Evolutionary conservation across 2,113 vertebrate species (phyloP), one percentile per base, ranked within the genome.

Genomic region (Seriola rivoliana): DNA sequence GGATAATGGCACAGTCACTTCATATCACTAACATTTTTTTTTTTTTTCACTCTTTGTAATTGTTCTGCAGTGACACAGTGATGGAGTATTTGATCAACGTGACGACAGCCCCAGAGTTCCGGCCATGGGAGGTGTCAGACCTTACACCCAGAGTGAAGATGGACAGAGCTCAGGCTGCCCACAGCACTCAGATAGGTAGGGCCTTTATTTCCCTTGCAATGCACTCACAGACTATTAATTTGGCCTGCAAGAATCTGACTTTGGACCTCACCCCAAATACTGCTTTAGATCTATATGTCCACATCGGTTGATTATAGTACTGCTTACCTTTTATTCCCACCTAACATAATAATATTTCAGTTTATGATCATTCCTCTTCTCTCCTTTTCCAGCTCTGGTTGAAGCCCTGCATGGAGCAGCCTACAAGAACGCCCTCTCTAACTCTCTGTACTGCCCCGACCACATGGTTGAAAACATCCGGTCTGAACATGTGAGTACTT

Each of bases 71-170:
- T 44, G 98, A 99, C 69, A 97, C 97, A 2, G 96, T 99, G 50
- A 98, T 99, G 97, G 99, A 99, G 89, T 98, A 97, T 93, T 95
- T 99, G 85, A 98, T 99, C 86, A 99, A 99, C 16, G 97, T 99
- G 84, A 98, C 98, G 29, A 98, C 97, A 16, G 97, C 98, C 8
- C 96, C 95, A 3, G 99, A 99, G 90, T 99, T 99, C 81, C 95
- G 98, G 23, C 88, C 86, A 0, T 99, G 99, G 99, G 99, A 99
- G 90, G 96, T 99, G 60, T 87, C 94, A 48, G 96, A 95, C 1
- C 94, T 98, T 80, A 94, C 95, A 11, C 65, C 95, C 38, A 92
- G 88, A 63, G 58, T 99, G 4, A 96, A 93, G 85, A 1, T 95
- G 80, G 99, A 99, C 93, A 98, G 96, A 83, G 93, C 93, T 23